Base-by-base conservation (phyloP, 2,888 invertebrate genomes). In the Harpalus rufipes region DNA sequence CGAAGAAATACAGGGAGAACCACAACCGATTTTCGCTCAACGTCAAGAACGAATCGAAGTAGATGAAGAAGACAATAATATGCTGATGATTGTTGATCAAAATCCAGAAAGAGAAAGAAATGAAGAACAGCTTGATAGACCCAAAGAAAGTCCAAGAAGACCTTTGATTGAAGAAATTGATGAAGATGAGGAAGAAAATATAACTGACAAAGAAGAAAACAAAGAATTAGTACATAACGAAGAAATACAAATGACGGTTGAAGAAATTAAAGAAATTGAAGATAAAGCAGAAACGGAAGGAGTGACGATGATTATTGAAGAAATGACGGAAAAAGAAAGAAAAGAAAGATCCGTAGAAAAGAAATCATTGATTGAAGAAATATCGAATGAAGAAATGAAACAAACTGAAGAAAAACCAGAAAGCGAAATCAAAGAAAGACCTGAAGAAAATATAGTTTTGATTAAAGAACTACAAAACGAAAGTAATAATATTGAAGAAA, bases 81-180 rank as follows among this genome's bases (percentile, higher is more conserved):
- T 72, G 68, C 81, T 21, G 86, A 87, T 56, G 86, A 86, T 78
- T 25, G 72, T 32, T 41, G 88, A 89, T 10, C 10, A 74, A 14
- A 74, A 12, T 14, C 25, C 32, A 58, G 8, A 8, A 25, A n/a
- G 32, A 58, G 58, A 58, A 7, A 16, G 61, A 61, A n/a, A 86
- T 85, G 41, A 86, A 18, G 63, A 41, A 7, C 7, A 39, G 16
- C 7, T n/a, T 72, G 39, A n/a, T 41, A 7, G 14, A 16, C 12
- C 72, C 10, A 16, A 58, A 41, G 58, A 85, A 18, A 56, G 8
- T 16, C 44, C 12, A 56, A 85, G 56, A 87, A 86, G 74, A 65
- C 76, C 88, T 14, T 84, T 88, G 21, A 86, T 87, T 63, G 86
- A 88, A 85, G 87, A 88, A 87, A 85, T 87, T 12, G 61, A 78